phyloP scores from a whole-genome alignment of 92 coral and sea anemone genomes.

The Metridium senile region DNA sequence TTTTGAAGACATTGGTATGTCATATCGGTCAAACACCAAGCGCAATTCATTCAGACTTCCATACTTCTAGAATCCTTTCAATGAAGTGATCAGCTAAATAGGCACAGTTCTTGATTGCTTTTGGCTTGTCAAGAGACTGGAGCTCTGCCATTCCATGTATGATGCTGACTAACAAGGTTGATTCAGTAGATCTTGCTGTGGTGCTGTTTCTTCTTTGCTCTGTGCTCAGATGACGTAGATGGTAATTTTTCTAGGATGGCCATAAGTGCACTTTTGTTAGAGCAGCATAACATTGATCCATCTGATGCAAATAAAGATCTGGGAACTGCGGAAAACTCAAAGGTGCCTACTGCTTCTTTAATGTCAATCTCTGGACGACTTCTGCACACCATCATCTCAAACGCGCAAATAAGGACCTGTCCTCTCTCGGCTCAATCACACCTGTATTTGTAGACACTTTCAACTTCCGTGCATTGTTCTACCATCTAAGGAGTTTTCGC shows the following conservation, averaged over 20 bases:
- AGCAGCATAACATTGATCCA: conserved; percentile 56
- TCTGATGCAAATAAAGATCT: conserved; percentile 55
- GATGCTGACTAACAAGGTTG: not conserved
- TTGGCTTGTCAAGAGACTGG: not conserved
- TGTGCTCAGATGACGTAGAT: not conserved
- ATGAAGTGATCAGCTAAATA: not conserved
- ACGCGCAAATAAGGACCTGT: conserved; percentile 47
- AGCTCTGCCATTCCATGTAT: not conserved
- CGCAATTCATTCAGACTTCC: not conserved
- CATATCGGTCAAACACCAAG: not conserved
- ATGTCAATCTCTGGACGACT: conserved; percentile 56
- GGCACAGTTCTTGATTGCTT: not conserved
- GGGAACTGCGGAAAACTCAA: conserved; percentile 53
- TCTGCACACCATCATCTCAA: conserved; percentile 42
- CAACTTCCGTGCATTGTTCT: conserved; percentile 26
- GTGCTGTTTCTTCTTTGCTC: too few species aligned
- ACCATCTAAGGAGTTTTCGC: conserved; percentile 50
- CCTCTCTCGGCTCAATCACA: conserved; percentile 54
- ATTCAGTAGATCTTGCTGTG: not conserved
- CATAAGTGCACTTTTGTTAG: conserved; percentile 55
- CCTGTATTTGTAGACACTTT: conserved; percentile 29
- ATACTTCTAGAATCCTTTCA: too few species aligned
- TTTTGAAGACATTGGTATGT: conserved; percentile 47
- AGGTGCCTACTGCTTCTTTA: conserved; percentile 45
- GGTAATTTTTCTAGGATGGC: conserved; percentile 44